Base-by-base conservation (phyloP, 2,797 vertebrate genomes). In the Simalia tracyae region DNA sequence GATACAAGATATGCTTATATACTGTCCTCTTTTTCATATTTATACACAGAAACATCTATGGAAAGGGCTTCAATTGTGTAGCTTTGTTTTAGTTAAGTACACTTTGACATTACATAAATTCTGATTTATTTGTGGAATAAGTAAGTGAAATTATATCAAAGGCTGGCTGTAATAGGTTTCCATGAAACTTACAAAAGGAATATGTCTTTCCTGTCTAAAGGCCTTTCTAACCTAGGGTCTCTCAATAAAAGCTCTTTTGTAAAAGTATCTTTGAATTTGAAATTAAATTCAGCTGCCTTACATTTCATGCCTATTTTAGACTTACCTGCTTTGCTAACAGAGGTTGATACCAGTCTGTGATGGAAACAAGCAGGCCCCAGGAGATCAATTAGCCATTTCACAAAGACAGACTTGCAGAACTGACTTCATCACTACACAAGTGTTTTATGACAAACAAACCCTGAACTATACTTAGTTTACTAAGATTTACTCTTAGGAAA, bases 61-160 rank as follows among this genome's bases (percentile, higher is more conserved):
- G 50, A 2, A 46, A 22, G 42, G 5, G 26, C 86, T 87, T 87
- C 36, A 42, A 46, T 22, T 46, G 17, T 5, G 4, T 42, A n/a
- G 57, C 42, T 42, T 28, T 46, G 14, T 59, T 89, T 28, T 46
- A 46, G 15, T 63, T 84, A 90, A 90, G 1, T 64, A 64, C 19
- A 31, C 61, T 86, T 68, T 26, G 31, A 17, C 15, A 42, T 56
- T 57, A 28, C 15, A 59, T 57, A 42, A 26, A 36, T 86, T 91
- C 10, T 91, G 26, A 57, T 12, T 56, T 86, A 64, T 50, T 91
- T 22, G 95, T 91, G 68, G 95, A 95, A 86, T 93, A 19, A 76
- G 96, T 96, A 95, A 94, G 87, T 93, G 4, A 76, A 60, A 94
- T 95, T 97, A 92, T 91, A 84, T 92, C 91, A 91, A 87, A 93